A percentile compares a stretch with the other conserved stretches of the same genome.
phyloP scores from a whole-genome alignment of 2,888 invertebrate species.

The Eilema sororculum region DNA sequence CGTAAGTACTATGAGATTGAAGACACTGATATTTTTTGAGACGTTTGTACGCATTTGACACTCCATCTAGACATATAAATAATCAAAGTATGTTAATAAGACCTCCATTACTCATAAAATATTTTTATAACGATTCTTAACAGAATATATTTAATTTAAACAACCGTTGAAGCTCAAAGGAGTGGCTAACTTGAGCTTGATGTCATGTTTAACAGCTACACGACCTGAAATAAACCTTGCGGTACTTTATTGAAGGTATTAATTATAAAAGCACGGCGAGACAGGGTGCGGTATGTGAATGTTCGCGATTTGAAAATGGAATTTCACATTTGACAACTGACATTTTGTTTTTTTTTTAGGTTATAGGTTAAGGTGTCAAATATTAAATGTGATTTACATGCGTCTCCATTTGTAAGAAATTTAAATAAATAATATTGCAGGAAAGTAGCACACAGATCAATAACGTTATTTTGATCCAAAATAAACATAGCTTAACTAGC shows the following conservation, averaged over 20 bases:
- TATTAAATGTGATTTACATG: neutral
- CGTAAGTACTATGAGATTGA: too few species aligned
- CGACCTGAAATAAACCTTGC: constrained; percentile 29
- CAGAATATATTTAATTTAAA: constrained; percentile 24
- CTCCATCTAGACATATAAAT: too few species aligned
- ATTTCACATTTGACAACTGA: constrained; percentile 67
- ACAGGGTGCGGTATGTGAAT: constrained; percentile 48
- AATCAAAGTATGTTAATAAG: too few species aligned
- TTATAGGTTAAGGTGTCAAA: constrained; percentile 7
- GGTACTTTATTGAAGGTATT: constrained; percentile 6
- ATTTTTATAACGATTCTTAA: too few species aligned
- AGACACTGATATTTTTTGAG: too few species aligned
- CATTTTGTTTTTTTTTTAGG: constrained; percentile 40
- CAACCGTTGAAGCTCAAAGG: constrained; percentile 34
- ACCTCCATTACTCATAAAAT: too few species aligned
- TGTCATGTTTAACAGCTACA: constrained; percentile 36
- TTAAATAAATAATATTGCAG: neutral
- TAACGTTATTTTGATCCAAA: too few species aligned
- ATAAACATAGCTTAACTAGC: too few species aligned
- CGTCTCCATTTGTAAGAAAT: neutral
- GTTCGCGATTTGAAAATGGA: constrained; percentile 66
- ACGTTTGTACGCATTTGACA: too few species aligned
- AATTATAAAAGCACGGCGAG: constrained; percentile 23
- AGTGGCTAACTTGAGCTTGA: constrained; percentile 38
- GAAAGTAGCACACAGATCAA: too few species aligned